Evolutionary conservation across 2,888 invertebrate species (phyloP).

Genomic region (Heterodera filipjevi): DNA sequence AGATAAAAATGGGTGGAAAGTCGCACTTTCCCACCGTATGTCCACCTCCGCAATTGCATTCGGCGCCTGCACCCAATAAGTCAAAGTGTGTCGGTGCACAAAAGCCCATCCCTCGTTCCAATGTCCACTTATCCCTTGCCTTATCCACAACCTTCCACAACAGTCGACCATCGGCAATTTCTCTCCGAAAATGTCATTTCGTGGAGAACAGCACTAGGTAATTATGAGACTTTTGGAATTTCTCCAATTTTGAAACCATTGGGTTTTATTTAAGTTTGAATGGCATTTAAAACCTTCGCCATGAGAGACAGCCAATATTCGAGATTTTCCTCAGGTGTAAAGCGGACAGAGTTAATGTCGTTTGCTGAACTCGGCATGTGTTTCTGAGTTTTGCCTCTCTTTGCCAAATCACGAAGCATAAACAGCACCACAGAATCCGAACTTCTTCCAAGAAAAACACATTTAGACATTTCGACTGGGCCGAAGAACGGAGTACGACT

Average conservation of each 20-base stretch:
- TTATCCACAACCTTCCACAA: conserved; percentile 52
- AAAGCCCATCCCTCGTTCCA: conserved; percentile 48
- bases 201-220: conserved; percentile 44
- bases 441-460: conserved; percentile 38
- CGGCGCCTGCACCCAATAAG: conserved; percentile 30
- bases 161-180: conserved; percentile 38
- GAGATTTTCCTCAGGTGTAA: conserved; percentile 47
- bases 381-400: not conserved
- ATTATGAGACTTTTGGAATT: too few relatives aligned
- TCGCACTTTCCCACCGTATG: conserved; percentile 20
- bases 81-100: conserved; percentile 35
- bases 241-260: not conserved
- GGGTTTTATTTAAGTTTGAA: too few relatives aligned
- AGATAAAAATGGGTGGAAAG: conserved; percentile 26
- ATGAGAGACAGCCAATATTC: conserved; percentile 49
- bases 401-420: not conserved
- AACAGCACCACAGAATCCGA: conserved; percentile 29
- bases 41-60: conserved; percentile 21
- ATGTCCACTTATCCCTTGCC: conserved; percentile 49
- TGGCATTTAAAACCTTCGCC: conserved; percentile 24
- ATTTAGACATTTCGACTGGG: conserved; percentile 38
- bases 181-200: conserved; percentile 32
- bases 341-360: conserved; percentile 18
- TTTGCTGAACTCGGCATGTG: not conserved
- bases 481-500: conserved; percentile 36